Evolutionary conservation across 2,113 vertebrate species (phyloP), one percentile per base, ranked within the genome.

Genomic region (Pionites leucogaster): DNA sequence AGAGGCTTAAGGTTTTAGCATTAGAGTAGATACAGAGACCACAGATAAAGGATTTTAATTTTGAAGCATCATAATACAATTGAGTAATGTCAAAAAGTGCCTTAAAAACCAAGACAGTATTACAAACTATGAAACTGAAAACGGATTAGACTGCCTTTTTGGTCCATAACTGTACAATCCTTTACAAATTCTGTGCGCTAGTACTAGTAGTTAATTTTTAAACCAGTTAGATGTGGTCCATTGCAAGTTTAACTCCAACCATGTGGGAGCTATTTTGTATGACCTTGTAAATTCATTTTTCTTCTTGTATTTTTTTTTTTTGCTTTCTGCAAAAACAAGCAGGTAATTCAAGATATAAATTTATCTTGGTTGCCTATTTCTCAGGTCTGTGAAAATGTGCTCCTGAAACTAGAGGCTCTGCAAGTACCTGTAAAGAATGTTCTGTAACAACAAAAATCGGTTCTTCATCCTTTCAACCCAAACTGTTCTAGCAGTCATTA

Each of bases 1-100:
- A 92, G 59, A 70, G 41, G 68, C 64, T 96, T 88, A 95, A 70
- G 29, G 41, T 37, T 92, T 95, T 88, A 92, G 39, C 23, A n/a
- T 80, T 85, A 77, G 23, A 50, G 50, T 70, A 77, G 78, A 72
- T 53, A 90, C 3, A 49, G 41, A 90, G 46, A 88, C 9, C 33
- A 69, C 31, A 94, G 82, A 93, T 67, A 77, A 86, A 80, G 75
- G 63, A 90, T 93, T 86, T 80, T 60, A 20, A 72, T 85, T 83
- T 83, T 63, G 28, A 79, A 86, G 7, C n/a, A 31, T 39, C n/a
- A 13, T 67, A 83, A 92, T 63, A 57, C n/a, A 90, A 67, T 75
- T 31, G 25, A 83, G n/a, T 29, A 41, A 55, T 47, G 31, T 20
- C 27, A 86, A 63, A 49, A 89, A 83, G 85, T 2, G 1, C 41